Evolutionary conservation across 2,113 vertebrate species (phyloP).

Genomic region (Tapirus terrestris): DNA sequence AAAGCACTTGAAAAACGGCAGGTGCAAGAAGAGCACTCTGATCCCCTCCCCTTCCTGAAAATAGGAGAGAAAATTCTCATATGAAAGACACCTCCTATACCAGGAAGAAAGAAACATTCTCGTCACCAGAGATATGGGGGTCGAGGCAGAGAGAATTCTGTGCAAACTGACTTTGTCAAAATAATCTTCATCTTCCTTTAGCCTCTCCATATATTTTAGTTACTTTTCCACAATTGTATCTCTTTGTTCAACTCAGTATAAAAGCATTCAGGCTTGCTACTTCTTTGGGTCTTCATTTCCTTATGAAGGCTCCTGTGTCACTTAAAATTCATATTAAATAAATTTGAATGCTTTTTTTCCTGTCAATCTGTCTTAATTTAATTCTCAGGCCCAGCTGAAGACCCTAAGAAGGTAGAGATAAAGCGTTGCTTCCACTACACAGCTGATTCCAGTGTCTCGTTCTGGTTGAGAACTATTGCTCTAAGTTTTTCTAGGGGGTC

Average conservation of each 20-base stretch:
- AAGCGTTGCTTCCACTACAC: not conserved
- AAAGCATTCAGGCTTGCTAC: not conserved
- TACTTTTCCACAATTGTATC: not conserved
- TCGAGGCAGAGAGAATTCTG: not conserved
- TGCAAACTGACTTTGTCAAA: not conserved
- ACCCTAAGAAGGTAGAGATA: not conserved
- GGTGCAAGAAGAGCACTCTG: not conserved
- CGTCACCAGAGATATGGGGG: not conserved
- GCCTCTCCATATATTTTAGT: not conserved
- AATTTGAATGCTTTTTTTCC: not conserved
- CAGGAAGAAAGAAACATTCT: not conserved
- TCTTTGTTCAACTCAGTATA: not conserved
- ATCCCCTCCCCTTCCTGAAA: not conserved
- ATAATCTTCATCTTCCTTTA: not conserved
- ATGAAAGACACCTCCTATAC: not conserved
- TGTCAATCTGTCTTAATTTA: not conserved
- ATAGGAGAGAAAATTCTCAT: not conserved
- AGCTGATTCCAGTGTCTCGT: not conserved
- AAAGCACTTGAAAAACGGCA: slow-evolving; percentile 25
- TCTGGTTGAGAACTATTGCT: not conserved
- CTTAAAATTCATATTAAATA: not conserved
- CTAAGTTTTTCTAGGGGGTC: not conserved
- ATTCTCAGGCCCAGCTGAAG: not conserved
- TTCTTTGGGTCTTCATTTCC: not conserved
- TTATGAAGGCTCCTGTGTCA: not conserved